phyloP scores from a whole-genome alignment of 2,797 vertebrate species.

The Threskiornis aethiopicus region DNA sequence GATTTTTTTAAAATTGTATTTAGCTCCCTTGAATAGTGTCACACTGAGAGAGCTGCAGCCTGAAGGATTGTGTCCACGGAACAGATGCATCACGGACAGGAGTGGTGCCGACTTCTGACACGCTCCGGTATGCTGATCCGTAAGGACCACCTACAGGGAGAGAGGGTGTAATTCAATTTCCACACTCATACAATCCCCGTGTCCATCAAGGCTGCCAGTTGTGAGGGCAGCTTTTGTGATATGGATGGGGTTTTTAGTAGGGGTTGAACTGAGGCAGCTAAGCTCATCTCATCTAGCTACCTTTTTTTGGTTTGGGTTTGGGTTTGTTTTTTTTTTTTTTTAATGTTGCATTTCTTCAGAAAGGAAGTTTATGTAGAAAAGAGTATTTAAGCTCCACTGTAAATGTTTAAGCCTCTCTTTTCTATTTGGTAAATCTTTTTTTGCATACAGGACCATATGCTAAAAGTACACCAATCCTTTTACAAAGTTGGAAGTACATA shows the following conservation, averaged over 20 bases:
- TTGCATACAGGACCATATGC: neutral
- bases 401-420: neutral
- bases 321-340: neutral
- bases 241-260: neutral
- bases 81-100: neutral
- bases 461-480: neutral
- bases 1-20: neutral
- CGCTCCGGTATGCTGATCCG: neutral
- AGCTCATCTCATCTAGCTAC: neutral
- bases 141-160: neutral
- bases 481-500: neutral
- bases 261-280: neutral
- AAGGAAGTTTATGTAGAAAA: neutral
- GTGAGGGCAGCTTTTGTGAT: neutral
- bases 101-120: neutral
- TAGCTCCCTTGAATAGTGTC: neutral
- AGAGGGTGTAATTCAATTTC: neutral
- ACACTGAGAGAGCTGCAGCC: neutral
- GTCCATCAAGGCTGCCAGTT: neutral
- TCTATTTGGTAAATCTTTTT: neutral
- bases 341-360: neutral
- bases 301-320: neutral
- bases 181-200: neutral
- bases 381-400: neutral
- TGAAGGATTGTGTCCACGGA: neutral